Evolutionary conservation across 2,797 vertebrate species (phyloP), one percentile per base, ranked within the genome.

Genomic region (Botia almorhae): DNA sequence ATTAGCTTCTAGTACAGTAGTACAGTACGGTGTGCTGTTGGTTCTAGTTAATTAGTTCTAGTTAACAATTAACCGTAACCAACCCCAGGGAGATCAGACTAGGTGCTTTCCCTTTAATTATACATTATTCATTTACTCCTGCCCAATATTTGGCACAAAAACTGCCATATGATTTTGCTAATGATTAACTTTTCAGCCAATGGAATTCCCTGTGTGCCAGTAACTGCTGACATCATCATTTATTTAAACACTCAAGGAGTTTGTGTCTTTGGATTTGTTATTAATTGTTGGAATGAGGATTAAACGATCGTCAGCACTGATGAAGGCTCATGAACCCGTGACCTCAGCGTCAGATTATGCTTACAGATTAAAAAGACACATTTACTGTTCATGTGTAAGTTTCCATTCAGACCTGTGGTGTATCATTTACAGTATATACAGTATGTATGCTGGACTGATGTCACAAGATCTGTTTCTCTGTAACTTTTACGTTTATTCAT

Each of bases 121-220:
- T 58, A 13, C 60, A 36, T 76, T 74, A 76, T 70, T 50, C 51
- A 71, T 48, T 58, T 60, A 29, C 16, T 76, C 7, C 16, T 8
- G 29, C 7, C 23, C 68, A 50, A 39, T 76, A 76, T 1, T 17
- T 46, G 7, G 63, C 55, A 12, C 56, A 43, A 71, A 12, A 4
- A 13, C 36, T 39, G 69, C 33, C 75, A 21, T 23, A 39, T 72
- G 74, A 72, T 76, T 80, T 65, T 65, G 39, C 53, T 75, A 76
- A 70, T 68, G 16, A 76, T 83, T 76, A 60, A 72, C 72, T 71
- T 72, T 19, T 51, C 55, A 67, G 60, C 69, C 77, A 76, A 64
- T 65, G 12, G 21, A 39, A 43, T 60, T 65, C 33, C 2, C 39
- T 26, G 19, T 43, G 17, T 19, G 23, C 21, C 26, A 7, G 29